Percentiles rank a stretch among this genome's conserved stretches.
Evolutionary conservation across 2,113 vertebrate species (phyloP).

Genomic region (Beaufortia kweichowensis): DNA sequence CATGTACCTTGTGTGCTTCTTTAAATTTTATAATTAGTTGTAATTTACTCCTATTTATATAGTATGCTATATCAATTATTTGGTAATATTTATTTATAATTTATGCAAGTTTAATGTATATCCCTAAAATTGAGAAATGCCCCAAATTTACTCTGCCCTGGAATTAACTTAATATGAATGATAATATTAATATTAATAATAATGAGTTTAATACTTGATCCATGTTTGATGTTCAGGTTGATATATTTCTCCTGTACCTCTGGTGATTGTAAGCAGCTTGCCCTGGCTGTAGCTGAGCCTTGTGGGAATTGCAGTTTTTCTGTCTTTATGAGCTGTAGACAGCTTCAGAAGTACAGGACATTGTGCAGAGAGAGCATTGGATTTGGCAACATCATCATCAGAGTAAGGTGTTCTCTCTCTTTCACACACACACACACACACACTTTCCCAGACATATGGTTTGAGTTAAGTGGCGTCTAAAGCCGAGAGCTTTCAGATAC

Average conservation of each 20-base stretch:
- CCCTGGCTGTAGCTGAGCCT: constrained; percentile 30
- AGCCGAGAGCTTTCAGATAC: constrained; percentile 14
- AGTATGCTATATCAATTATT: too few species aligned
- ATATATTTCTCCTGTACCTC: constrained; percentile 10
- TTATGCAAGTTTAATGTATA: too few species aligned
- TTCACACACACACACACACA: constrained; percentile 1
- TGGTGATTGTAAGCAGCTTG: constrained; percentile 21
- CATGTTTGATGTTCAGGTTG: constrained; percentile 7
- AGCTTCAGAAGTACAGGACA: constrained; percentile 30
- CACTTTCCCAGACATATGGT: constrained; percentile 30
- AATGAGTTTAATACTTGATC: not conserved
- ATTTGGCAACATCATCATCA: constrained; percentile 20
- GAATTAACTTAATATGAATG: not conserved
- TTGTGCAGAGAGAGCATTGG: constrained; percentile 23
- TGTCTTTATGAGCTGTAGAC: constrained; percentile 42
- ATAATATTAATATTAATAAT: not conserved
- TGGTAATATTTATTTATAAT: too few species aligned
- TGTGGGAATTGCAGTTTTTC: constrained; percentile 47
- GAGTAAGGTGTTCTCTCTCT: constrained; percentile 32
- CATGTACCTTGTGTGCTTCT: too few species aligned
- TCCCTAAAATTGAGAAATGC: too few species aligned
- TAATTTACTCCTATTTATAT: not conserved
- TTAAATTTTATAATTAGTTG: not conserved
- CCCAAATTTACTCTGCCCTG: too few species aligned
- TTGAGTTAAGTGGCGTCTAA: constrained; percentile 46